Base-by-base conservation (phyloP, 2,888 invertebrate species). In the Heliconius hortense region DNA sequence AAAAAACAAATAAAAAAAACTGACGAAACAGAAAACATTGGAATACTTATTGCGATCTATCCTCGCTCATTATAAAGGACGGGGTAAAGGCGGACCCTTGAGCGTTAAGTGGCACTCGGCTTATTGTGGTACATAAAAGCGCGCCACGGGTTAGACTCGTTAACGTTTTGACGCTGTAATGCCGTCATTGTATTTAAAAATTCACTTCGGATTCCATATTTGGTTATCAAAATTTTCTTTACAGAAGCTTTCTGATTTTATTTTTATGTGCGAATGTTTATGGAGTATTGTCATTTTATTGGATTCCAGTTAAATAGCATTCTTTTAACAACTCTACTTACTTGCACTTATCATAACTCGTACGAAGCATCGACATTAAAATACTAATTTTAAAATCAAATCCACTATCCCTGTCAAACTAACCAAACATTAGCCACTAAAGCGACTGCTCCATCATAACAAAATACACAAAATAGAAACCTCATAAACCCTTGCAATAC, bases 31-130 rank as follows among this genome's bases (percentile, higher is more conserved):
- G 79, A 75, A 76, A 75, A 77, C n/a, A 77, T 76, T 74, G 48
- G 74, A 76, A 76, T 74, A 79, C 77, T 78, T 78, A 78, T 78
- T 77, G 75, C 80, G 77, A 79, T 78, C 79, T 80, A 78, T 79
- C 76, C 78, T 72, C 77, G 76, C 80, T 80, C 80, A 80, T 80
- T 80, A 80, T 77, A 78, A 77, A 78, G 80, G 80, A 76, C 77
- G 80, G 80, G 77, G 78, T 78, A 76, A 75, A 77, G 77, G 79
- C 76, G 77, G 76, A 74, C 78, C 79, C 79, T 79, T 77, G 72
- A 79, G 76, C 79, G 74, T 67, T 53, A 75, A 77, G 77, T 77
- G 76, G 69, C 79, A 78, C 79, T 79, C 76, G 77, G 79, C 78
- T 78, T 79, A 79, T 80, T 80, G 79, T 79, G 80, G 79, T 76